Conservation (phyloP, 2,797 vertebrate genomes). For the Miichthys miiuy region DNA sequence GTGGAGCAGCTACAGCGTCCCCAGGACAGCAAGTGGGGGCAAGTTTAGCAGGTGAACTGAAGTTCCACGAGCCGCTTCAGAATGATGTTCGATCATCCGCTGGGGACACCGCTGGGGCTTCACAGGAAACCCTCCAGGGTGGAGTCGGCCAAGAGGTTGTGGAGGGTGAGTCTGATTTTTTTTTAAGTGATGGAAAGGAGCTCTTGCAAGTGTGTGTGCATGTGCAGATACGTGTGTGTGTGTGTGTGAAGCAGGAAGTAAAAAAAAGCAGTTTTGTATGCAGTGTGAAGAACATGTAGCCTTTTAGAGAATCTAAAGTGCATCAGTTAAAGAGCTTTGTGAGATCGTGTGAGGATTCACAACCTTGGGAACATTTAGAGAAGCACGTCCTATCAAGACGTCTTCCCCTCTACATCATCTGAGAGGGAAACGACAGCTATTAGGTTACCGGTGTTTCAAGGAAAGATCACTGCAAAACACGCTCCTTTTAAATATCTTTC, state of each 20-base stretch:
- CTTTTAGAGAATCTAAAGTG: conserved; percentile 35
- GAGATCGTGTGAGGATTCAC: conserved; percentile 12
- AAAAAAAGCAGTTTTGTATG: conserved; percentile 20
- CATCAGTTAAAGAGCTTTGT: conserved; percentile 31
- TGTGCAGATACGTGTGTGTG: background rate
- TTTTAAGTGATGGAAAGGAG: conserved; percentile 17
- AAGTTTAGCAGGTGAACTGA: conserved; percentile 8
- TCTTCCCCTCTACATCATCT: conserved; percentile 11
- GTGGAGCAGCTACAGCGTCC: conserved; percentile 24
- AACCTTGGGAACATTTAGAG: conserved; percentile 11
- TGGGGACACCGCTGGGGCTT: conserved; percentile 75
- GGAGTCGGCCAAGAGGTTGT: conserved; percentile 89
- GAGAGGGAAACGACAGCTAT: background rate
- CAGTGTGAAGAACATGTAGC: conserved; percentile 22
- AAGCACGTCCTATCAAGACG: background rate
- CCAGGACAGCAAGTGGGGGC: background rate
- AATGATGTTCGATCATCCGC: conserved; percentile 79
- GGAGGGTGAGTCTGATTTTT: conserved; percentile 89
- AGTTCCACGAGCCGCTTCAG: conserved; percentile 19
- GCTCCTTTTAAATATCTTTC: conserved; percentile 33
- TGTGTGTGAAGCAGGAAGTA: background rate
- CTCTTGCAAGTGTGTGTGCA: conserved; percentile 3
- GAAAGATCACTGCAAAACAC: conserved; percentile 15
- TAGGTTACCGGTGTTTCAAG: conserved; percentile 29
- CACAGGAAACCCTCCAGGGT: conserved; percentile 87